Base-by-base conservation (phyloP, 2,113 vertebrate species). In the Sitta europaea region DNA sequence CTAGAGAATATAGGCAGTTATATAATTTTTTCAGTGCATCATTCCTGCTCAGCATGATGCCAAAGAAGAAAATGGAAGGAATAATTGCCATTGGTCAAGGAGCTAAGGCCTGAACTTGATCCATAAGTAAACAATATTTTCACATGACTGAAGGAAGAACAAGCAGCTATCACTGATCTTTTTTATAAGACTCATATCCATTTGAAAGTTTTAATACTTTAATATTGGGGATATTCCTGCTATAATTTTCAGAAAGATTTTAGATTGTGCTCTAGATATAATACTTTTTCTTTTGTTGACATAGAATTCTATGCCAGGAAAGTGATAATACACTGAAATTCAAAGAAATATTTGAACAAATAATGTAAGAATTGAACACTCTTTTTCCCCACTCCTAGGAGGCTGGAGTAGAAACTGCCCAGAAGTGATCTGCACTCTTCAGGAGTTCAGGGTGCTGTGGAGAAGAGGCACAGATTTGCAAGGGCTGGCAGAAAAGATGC, bases 91-190 rank as follows among this genome's bases (percentile, higher is more conserved):
- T 15, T 93, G 90, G 94, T 93, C 95, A 97, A 96, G 89, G 58
- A 94, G 66, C 38, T 97, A 88, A 96, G 96, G 58, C 79, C 35
- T 91, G 67, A 96, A 92, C 42, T 92, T 92, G 77, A 95, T 96
- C 92, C 47, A 71, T 94, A 97, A 97, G 97, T 97, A 96, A 97
- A 95, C 76, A 97, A 70, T 86, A 65, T 9, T 73, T 88, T 80
- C 48, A 59, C 35, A 36, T 33, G 25, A 58, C 45, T 84, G 45
- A 97, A 53, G 63, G 89, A 96, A 96, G 59, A 92, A 28, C 55
- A 91, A 93, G 43, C 25, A 94, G 62, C 28, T 68, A 66, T 95
- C 23, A 43, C 43, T 89, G 20, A 47, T 87, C 55, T 96, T 83
- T 88, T 96, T 92, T 62, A 38, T 42, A 95, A 94, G 72, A 43